phyloP scores from a whole-genome alignment of 2,888 invertebrate species.

The Ditula angustiorana region DNA sequence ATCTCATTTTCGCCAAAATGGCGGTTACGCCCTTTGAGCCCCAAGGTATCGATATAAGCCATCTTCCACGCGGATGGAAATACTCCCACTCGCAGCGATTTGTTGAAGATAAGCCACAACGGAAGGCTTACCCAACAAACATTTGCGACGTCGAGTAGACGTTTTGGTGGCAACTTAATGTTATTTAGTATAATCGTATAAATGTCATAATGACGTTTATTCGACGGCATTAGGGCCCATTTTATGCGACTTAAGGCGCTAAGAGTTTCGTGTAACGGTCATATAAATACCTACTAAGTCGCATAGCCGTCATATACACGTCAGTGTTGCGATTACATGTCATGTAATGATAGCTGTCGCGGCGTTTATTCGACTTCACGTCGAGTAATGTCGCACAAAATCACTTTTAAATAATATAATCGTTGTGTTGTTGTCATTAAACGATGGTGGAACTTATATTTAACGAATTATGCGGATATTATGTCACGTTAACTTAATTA shows the following conservation, averaged over 20 bases:
- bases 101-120: too few relatives aligned
- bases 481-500: too few relatives aligned
- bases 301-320: constrained; percentile 35
- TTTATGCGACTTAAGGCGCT: constrained; percentile 39
- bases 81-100: too few relatives aligned
- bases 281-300: constrained; percentile 40
- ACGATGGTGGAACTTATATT: not conserved
- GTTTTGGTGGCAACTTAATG: constrained; percentile 35
- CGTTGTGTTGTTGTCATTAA: constrained; percentile 16
- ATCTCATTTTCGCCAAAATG: too few relatives aligned
- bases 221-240: constrained; percentile 42
- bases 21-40: too few relatives aligned
- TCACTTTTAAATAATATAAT: constrained; percentile 25
- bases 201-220: constrained; percentile 42
- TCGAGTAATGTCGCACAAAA: constrained; percentile 16
- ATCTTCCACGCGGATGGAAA: too few relatives aligned
- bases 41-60: too few relatives aligned
- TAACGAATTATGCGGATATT: too few relatives aligned
- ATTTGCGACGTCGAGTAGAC: constrained; percentile 1
- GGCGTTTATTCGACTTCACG: constrained; percentile 9
- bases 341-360: constrained; percentile 17
- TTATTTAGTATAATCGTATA: constrained; percentile 42
- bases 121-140: not conserved
- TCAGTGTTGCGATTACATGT: constrained; percentile 13
- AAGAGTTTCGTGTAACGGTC: constrained; percentile 38